Evolutionary conservation across 35 echinoderm and acorn worm genomes (phyloP).

Genomic region (Eucidaris tribuloides): DNA sequence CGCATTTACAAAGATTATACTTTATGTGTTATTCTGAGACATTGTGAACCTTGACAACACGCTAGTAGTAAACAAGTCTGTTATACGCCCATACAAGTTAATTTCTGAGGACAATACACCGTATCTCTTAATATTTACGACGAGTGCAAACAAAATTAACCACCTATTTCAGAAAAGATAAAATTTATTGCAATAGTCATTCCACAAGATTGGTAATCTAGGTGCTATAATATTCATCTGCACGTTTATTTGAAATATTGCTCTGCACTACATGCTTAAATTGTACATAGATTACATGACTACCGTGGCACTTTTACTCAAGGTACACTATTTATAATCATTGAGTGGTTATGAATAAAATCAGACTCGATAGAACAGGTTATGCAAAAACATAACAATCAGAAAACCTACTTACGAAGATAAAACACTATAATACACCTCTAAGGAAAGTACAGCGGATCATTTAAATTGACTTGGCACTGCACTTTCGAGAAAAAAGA

Average conservation of each 20-base stretch:
- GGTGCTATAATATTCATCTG: not conserved
- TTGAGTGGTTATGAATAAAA: not conserved
- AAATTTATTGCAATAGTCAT: constrained; percentile 22
- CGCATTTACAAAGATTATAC: too few species aligned
- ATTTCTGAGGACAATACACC: too few species aligned
- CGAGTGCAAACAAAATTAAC: constrained; percentile 28
- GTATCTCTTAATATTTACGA: constrained; percentile 15
- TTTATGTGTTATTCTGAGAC: too few species aligned
- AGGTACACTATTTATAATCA: constrained; percentile 14
- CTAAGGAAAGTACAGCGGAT: not conserved
- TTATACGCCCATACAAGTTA: too few species aligned
- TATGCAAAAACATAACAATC: constrained; percentile 8
- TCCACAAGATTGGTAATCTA: constrained; percentile 6
- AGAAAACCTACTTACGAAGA: constrained; percentile 1
- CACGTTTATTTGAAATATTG: not conserved
- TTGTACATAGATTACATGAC: not conserved
- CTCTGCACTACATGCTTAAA: not conserved
- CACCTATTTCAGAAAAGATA: constrained; percentile 20
- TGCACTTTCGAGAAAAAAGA: not conserved
- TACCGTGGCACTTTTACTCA: not conserved
- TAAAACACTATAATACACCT: not conserved
- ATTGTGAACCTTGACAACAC: too few species aligned
- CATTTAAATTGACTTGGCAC: constrained; percentile 11
- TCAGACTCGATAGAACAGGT: too few species aligned
- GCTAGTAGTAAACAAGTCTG: too few species aligned